Conservation (phyloP, 1,140 invertebrate genomes). For the Pogonomyrmex barbatus region DNA sequence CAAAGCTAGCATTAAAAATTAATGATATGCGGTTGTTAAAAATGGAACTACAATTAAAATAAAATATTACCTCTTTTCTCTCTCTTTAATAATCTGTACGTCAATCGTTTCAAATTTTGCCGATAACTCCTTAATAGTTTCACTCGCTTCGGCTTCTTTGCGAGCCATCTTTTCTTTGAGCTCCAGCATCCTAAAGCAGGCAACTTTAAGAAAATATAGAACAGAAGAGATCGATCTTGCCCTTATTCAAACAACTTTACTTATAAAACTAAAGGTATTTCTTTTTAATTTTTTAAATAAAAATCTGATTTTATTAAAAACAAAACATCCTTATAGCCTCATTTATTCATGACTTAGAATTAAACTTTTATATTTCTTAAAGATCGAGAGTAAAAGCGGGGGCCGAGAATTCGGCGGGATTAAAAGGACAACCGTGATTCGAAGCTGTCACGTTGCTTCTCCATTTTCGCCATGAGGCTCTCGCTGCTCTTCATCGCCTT, state of each 20-base stretch:
- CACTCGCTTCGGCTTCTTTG: slow-evolving; percentile 69
- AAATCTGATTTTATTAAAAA: neutral
- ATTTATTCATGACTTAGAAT: slow-evolving; percentile 20
- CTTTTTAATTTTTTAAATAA: neutral
- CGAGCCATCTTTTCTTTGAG: slow-evolving; percentile 68
- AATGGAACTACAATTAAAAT: neutral
- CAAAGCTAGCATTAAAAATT: neutral
- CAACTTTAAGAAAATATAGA: neutral
- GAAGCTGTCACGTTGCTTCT: slow-evolving; percentile 77
- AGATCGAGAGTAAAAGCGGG: neutral
- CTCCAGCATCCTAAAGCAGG: slow-evolving; percentile 69
- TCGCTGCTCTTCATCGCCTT: slow-evolving; percentile 76
- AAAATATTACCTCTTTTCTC: slow-evolving; percentile 62
- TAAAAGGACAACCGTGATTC: slow-evolving; percentile 73
- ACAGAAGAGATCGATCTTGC: neutral
- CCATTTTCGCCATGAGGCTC: slow-evolving; percentile 69
- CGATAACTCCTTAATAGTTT: slow-evolving; percentile 65
- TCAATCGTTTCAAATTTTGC: slow-evolving; percentile 59
- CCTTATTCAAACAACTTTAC: neutral
- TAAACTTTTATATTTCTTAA: slow-evolving; percentile 9
- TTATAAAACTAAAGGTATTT: neutral
- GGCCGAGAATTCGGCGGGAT: slow-evolving; percentile 16
- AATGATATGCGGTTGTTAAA: neutral
- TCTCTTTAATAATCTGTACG: slow-evolving; percentile 55
- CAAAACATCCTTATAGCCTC: neutral